Evolutionary conservation across 2,113 vertebrate species (phyloP).

Genomic region (Balaenoptera acutorostrata): DNA sequence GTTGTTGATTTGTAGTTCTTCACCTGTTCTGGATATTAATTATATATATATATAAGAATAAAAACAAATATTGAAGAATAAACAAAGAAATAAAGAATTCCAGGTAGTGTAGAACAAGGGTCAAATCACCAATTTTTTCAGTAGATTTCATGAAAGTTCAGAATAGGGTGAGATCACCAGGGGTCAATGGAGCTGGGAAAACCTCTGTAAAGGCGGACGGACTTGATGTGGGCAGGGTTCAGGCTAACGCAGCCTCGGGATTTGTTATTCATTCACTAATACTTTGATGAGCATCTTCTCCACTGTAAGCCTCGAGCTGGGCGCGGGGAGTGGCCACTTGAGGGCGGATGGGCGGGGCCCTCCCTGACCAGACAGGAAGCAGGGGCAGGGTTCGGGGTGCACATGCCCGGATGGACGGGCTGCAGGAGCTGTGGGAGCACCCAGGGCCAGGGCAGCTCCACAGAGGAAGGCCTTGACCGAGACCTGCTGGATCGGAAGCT

Average conservation of each 20-base stretch:
- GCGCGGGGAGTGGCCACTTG: not conserved
- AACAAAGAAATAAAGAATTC: not conserved
- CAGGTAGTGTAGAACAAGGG: not conserved
- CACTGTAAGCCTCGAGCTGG: not conserved
- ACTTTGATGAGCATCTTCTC: not conserved
- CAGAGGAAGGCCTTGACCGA: too few species aligned
- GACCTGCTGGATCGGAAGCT: not conserved
- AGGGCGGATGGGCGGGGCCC: fast-evolving
- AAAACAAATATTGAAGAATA: not conserved
- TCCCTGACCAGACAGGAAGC: not conserved
- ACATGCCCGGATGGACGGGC: fast-evolving
- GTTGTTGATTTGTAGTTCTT: too few species aligned
- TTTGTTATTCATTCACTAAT: not conserved
- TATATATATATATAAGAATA: not conserved
- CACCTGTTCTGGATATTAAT: too few species aligned
- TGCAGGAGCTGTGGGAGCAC: fast-evolving
- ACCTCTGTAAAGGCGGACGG: not conserved
- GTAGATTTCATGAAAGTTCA: not conserved
- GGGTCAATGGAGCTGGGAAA: not conserved
- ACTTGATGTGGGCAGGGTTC: not conserved
- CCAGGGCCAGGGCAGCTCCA: not conserved
- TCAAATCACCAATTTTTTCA: not conserved
- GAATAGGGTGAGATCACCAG: not conserved
- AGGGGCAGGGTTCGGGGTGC: fast-evolving
- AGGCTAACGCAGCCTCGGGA: too few species aligned